Evolutionary conservation across 2,888 invertebrate genomes (phyloP).

Genomic region (Lepidochrysops patricia): DNA sequence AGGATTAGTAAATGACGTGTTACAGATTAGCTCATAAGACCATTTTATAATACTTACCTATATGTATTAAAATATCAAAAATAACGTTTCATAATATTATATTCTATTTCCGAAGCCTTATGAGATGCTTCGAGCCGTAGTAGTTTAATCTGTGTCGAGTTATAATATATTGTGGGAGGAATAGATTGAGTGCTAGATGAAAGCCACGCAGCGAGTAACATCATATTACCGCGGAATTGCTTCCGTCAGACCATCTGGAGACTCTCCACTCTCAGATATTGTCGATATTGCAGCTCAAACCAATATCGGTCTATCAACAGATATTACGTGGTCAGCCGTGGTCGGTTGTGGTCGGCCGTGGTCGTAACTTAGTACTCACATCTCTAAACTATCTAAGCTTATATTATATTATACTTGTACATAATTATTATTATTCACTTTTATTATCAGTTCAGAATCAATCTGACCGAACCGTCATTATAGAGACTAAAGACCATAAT

Average conservation of each 20-base stretch:
- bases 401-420: no score
- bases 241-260: background rate
- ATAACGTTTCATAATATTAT: background rate
- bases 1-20: no score
- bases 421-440: no score
- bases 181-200: background rate
- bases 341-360: no score
- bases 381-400: no score
- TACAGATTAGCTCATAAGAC: no score
- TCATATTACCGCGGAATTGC: background rate
- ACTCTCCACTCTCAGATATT: background rate
- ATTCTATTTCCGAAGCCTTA: background rate
- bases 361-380: no score
- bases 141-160: background rate
- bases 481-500: no score
- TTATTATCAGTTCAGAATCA: no score
- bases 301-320: background rate
- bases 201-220: background rate
- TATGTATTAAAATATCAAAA: no score
- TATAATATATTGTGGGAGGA: background rate
- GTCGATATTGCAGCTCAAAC: background rate
- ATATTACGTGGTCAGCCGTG: no score
- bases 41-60: background rate
- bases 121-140: background rate
- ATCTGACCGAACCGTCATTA: no score